Evolutionary conservation across 2,888 invertebrate species (phyloP), one percentile per base, ranked within the genome.

Genomic region (Steromphala cineraria): DNA sequence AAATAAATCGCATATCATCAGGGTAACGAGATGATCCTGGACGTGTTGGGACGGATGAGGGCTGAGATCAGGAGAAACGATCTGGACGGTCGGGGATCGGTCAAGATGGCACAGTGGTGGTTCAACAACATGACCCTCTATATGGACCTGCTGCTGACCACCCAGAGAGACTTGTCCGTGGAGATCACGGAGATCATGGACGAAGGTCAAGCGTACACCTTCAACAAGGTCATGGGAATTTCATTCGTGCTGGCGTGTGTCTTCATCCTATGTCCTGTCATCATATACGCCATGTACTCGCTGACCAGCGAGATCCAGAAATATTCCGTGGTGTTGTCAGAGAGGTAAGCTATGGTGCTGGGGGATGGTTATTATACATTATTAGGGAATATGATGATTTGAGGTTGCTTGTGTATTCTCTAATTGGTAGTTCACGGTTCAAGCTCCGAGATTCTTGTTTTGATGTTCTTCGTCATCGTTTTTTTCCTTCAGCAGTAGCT

Each of bases 281-380:
- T 90, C 46, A 84, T 90, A 17, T 87, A 87, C 76, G 88, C 88
- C 17, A 89, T 90, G 53, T 90, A 90, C 81, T 86, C 86, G 17
- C 83, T 90, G 40, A 90, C 89, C 0, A 86, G 86, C 10, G 87
- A 88, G 74, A 90, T 90, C 31, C 89, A 90, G 83, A 84, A 82
- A 62, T 90, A 89, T 78, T 90, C 90, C 52, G 81, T 88, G 36
- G 86, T 87, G 13, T 86, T 90, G 40, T 87, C 89, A 4, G 86
- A 88, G 80, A 86, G 90, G 90, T 90, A 78, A 24, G 81, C 24
- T 24, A 17, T 0, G 53, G 0, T 24, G 28, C 28, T 15, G 15
- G 15, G 17, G 1, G 1, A 10, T 10, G 1, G 7, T 5, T 46
- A 1, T 46, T 46, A 13, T 36, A 46, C 10, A 10, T 46, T 36